Evolutionary conservation across 2,797 vertebrate species (phyloP), one percentile per base, ranked within the genome.

Genomic region (Acipenser ruthenus): DNA sequence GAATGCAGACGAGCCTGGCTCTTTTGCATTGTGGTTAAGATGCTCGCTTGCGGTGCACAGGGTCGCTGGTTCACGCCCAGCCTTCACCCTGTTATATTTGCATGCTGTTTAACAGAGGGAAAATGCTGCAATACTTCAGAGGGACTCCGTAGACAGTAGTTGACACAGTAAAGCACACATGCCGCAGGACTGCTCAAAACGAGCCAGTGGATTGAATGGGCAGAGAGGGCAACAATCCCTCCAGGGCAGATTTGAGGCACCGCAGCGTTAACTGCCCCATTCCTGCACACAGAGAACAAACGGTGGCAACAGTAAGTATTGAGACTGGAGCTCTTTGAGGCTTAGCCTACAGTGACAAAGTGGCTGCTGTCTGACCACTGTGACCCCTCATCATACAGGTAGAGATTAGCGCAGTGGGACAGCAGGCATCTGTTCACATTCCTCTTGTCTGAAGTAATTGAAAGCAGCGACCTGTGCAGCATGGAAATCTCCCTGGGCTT

Each of bases 211-310:
- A 18, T 2, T 18, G 18, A 18, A 18, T 18, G 47, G 6, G 47
- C 7, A 23, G 18, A 60, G 62, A 15, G 7, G 51, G 55, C 11
- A 55, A 58, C 55, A 18, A 18, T 18, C 18, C 18, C 18, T 18
- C 18, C 18, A 18, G 18, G 18, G 18, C 18, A 18, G 1, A 1
- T 2, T 18, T 18, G 18, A 18, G 18, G 18, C 37, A 37, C 37
- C 18, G 3, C 10, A 65, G 52, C 56, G 1, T 47, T 49, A 11
- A 49, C 52, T 7, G 12, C 67, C 66, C 66, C 74, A 76, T 80
- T 77, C 75, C 69, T 71, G 64, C 79, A 83, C 76, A 77, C 47
- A 47, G 50, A 68, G 62, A 70, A 70, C 67, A 58, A 58, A 13
- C 11, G 55, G 55, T n/a, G 12, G 10, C 15, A 58, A 58, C 6